A percentile compares a stretch with the other conserved stretches of the same genome.
Conservation (phyloP, 2,113 vertebrate genomes). For the Hydropotes inermis region DNA sequence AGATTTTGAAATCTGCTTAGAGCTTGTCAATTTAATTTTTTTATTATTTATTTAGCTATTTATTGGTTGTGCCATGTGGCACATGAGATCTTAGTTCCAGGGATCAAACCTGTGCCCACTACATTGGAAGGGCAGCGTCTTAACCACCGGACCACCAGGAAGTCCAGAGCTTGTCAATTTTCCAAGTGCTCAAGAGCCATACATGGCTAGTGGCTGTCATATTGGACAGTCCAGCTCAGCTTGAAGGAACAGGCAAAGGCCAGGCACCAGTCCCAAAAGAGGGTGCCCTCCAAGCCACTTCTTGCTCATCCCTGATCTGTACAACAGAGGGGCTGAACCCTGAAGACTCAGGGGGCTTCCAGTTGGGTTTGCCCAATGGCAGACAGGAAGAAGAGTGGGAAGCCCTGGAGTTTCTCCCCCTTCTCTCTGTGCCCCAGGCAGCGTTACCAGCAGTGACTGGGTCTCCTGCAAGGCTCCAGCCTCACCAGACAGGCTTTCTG, state of each 20-base stretch:
- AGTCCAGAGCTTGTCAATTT: not conserved
- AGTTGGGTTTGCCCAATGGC: not conserved
- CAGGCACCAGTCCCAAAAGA: fast-evolving
- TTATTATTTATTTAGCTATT: not conserved
- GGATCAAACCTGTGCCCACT: not conserved
- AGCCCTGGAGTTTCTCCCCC: not conserved
- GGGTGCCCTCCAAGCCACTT: not conserved
- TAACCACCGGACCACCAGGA: not conserved
- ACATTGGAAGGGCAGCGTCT: not conserved
- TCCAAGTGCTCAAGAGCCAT: not conserved
- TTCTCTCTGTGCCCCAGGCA: too few species aligned
- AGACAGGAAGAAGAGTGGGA: not conserved
- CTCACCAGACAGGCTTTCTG: not conserved
- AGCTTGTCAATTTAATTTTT: not conserved
- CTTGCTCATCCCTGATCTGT: not conserved
- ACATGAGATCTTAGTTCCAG: not conserved
- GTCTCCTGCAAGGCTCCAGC: not conserved
- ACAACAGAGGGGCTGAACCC: not conserved
- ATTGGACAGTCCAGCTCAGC: not conserved
- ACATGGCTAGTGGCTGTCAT: not conserved
- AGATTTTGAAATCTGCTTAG: not conserved
- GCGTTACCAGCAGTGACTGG: not conserved
- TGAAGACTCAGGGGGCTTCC: not conserved
- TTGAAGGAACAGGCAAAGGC: not conserved
- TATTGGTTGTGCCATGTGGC: not conserved